Evolutionary conservation across 2,888 invertebrate species (phyloP).

Genomic region (Gymnoscelis rufifasciata): DNA sequence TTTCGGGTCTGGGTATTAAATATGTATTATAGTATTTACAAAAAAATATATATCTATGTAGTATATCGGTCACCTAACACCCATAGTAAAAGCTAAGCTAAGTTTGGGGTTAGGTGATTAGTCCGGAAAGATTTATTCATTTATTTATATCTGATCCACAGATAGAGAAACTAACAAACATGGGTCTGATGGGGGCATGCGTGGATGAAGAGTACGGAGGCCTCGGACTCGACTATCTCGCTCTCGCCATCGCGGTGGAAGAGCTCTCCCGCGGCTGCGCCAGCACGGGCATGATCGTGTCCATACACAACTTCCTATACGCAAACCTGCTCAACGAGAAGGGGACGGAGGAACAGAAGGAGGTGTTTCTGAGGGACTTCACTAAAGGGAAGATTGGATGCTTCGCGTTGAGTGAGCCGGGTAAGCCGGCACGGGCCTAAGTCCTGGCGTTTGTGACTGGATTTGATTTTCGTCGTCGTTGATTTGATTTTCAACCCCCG

Average conservation of each 20-base stretch:
- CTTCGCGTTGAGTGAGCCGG: constrained; percentile 89
- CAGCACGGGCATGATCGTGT: constrained; percentile 85
- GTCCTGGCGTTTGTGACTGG: no score
- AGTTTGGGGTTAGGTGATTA: no score
- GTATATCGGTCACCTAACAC: no score
- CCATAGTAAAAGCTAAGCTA: no score
- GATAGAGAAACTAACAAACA: constrained; percentile 83
- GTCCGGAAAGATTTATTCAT: no score
- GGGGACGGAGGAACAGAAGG: constrained; percentile 83
- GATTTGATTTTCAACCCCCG: not conserved
- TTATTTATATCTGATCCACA: constrained; percentile 38
- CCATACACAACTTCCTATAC: constrained; percentile 89
- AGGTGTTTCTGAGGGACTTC: constrained; percentile 80
- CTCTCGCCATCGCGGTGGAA: constrained; percentile 86
- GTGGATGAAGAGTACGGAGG: constrained; percentile 83
- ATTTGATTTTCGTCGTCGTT: no score
- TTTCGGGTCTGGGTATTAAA: no score
- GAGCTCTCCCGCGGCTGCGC: constrained; percentile 89
- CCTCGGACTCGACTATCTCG: constrained; percentile 82
- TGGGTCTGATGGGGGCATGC: constrained; percentile 85
- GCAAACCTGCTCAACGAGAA: constrained; percentile 82
- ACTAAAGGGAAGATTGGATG: constrained; percentile 84
- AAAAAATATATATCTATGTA: no score
- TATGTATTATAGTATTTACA: no score
- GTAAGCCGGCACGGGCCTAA: no score